These are phyloP conservation scores for Acanthis flammea DNA, from an alignment of 2,797 vertebrate species.

Conservation along the genomic window DNA sequence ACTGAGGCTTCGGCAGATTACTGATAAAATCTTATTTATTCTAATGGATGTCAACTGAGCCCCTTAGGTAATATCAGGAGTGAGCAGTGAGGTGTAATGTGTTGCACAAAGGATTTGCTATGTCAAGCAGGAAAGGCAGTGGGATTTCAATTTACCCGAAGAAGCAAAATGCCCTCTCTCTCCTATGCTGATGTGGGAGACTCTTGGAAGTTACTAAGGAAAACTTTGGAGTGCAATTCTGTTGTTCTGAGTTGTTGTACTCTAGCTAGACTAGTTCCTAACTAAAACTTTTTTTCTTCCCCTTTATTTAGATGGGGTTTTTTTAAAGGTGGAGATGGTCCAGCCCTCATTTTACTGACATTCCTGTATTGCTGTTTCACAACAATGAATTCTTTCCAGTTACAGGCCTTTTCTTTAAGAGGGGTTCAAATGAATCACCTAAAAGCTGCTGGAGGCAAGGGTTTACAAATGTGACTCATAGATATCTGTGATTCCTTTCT, in stretches of 20 bases:
- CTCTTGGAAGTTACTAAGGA: not conserved
- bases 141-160: not conserved
- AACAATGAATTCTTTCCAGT: not conserved
- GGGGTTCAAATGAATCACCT: not conserved
- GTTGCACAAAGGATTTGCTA: not conserved
- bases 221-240: not conserved
- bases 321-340: not conserved
- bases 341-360: not conserved
- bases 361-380: not conserved
- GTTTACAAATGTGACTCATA: not conserved
- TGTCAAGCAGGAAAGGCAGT: not conserved
- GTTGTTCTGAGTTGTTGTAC: not conserved
- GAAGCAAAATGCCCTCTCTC: not conserved
- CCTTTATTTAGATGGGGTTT: not conserved
- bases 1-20: not conserved
- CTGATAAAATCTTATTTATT: not conserved
- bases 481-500: not conserved
- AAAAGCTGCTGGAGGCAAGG: not conserved
- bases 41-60: not conserved
- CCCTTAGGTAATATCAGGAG: not conserved
- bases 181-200: not conserved
- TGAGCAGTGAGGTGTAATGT: not conserved
- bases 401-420: not conserved
- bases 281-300: not conserved
- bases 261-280: not conserved